Base-by-base conservation (phyloP, 2,888 invertebrate species). In the Lumbricus terrestris region DNA sequence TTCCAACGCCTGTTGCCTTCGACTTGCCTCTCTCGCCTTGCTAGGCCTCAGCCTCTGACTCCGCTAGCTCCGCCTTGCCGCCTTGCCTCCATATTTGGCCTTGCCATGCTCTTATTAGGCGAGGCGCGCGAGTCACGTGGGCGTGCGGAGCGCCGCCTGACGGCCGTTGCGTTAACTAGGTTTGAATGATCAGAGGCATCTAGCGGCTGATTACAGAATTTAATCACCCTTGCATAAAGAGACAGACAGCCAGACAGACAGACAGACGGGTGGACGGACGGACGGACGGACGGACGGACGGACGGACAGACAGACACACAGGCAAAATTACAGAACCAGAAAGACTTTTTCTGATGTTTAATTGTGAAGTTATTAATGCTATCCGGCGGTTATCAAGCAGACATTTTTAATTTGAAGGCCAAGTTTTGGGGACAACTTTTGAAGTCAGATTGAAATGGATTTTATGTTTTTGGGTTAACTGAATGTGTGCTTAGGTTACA, bases 1-100 rank as follows among this genome's bases (percentile, higher is more conserved):
- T 40, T n/a, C n/a, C n/a, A 40, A 11, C 6, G 40, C 40, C 40
- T 40, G 8, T 15, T 15, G 15, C 8, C 40, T 40, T 11, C 40
- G 15, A 29, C 54, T 29, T 54, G 54, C 54, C 54, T 54, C 29
- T 54, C 23, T 3, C n/a, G n/a, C 23, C 29, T 54, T 16, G 5
- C 54, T 4, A 23, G 54, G 23, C 54, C 20, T 29, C 69, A 69
- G 69, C 29, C 69, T 0, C n/a, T 69, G 69, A 5, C 29, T 69
- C 8, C 69, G 8, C 0, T n/a, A 3, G 29, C n/a, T 29, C 69
- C 69, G 69, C 29, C 85, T 37, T 35, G 85, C n/a, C 85, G 85
- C 85, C 37, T 85, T 85, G 35, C 85, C 85, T 85, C 85, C 85
- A 35, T 85, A 85, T 85, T 85, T 85, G 85, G 85, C 85, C 85